Base-by-base conservation (phyloP, 2,797 vertebrate species). In the Schizopygopsis malacanthus region DNA sequence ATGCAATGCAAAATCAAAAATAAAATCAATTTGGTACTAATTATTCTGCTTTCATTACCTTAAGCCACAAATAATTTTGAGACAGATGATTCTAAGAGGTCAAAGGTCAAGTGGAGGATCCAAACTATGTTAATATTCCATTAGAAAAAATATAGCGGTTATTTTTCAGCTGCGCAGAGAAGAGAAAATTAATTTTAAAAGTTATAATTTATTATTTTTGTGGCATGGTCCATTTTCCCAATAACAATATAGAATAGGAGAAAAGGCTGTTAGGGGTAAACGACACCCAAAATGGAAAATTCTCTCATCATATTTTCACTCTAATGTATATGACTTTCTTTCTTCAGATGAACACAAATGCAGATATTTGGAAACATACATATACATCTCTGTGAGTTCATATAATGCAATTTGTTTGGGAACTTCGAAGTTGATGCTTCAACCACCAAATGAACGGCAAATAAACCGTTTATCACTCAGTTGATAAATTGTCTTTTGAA, bases 11-110 rank as follows among this genome's bases (percentile, higher is more conserved):
- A 71, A n/a, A 37, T 59, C 5, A 47, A 70, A 70, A 79, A 72
- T 47, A 5, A 71, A 85, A 79, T 79, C 28, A 20, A 20, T 61
- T 79, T 59, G 16, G 18, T 37, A 6, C 52, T 79, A 71, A 79
- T 79, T 71, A 33, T 71, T 4, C 12, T 70, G 75, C 16, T 56
- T 45, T 78, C 11, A 4, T 56, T 65, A 4, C 16, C 50, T 12
- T 12, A 4, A 56, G 33, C 61, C 6, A 69, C 37, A 70, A 3
- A 43, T 47, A 33, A 25, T 84, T 69, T 84, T 54, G 12, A 56
- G 65, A 47, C 16, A 1, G 39, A 71, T 70, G 0, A 79, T 61
- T 7, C 16, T 16, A 16, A 20, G 20, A 59, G 39, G 76, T 79
- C 50, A 79, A 43, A 59, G 61, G 47, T 37, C 28, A 5, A 76